phyloP scores from a whole-genome alignment of 2,113 vertebrate species.

The Chloropsis cyanopogon region DNA sequence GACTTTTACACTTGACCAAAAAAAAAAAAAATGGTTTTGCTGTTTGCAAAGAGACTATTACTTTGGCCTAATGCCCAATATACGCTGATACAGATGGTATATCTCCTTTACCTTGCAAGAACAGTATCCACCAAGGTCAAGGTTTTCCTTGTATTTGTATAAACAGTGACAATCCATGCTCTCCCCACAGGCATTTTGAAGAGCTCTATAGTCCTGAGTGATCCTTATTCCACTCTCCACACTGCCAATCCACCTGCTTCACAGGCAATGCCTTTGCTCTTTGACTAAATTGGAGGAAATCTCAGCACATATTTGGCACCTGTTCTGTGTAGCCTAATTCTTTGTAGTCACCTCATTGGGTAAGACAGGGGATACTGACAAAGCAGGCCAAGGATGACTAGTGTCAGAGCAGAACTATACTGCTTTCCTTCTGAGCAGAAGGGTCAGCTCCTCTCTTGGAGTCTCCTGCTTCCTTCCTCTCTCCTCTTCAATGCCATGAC shows the following conservation, averaged over 20 bases:
- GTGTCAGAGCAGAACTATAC: background rate
- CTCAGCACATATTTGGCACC: background rate
- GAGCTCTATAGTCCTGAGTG: background rate
- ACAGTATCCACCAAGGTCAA: background rate
- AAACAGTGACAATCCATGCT: background rate
- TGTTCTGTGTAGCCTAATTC: background rate
- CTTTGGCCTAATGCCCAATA: background rate
- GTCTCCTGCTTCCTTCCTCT: background rate
- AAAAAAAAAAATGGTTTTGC: background rate
- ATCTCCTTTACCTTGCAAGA: slow-evolving; percentile 20
- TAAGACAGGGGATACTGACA: background rate
- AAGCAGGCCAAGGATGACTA: fast-evolving
- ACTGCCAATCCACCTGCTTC: background rate
- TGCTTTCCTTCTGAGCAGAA: background rate
- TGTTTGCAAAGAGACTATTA: background rate
- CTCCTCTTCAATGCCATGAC: background rate
- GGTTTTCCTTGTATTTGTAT: background rate
- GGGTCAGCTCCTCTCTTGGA: background rate
- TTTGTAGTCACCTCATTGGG: background rate
- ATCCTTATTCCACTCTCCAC: background rate
- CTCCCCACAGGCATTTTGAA: background rate
- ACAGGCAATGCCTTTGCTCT: background rate
- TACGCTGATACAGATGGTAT: slow-evolving; percentile 5
- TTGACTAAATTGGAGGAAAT: background rate
- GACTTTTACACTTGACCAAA: background rate